phyloP scores from a whole-genome alignment of 2,797 vertebrate species.

The Acridotheres tristis region DNA sequence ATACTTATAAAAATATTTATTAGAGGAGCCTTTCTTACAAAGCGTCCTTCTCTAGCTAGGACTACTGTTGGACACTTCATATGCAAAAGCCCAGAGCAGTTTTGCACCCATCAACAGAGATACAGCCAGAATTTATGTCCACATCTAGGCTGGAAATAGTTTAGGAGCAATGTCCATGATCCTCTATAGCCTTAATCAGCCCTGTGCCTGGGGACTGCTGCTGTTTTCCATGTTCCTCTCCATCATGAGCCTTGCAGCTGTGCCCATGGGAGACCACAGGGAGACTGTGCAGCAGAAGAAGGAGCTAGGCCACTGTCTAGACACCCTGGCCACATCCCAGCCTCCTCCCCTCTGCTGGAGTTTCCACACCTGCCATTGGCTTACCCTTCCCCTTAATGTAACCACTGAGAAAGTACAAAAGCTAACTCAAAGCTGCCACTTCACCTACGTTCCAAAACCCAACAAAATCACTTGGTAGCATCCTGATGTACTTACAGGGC shows the following conservation, averaged over 20 bases:
- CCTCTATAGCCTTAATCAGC: background rate
- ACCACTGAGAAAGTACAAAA: background rate
- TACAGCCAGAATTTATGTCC: background rate
- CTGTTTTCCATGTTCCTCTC: background rate
- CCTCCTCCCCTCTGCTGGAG: background rate
- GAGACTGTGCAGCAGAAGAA: background rate
- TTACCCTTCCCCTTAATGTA: background rate
- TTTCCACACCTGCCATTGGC: background rate
- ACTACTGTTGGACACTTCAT: background rate
- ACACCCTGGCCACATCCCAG: background rate
- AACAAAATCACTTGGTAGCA: background rate
- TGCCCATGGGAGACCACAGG: accelerated
- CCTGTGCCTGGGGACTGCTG: background rate
- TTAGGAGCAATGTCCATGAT: background rate
- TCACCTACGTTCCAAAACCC: accelerated
- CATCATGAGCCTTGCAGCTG: accelerated
- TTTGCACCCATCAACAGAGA: background rate
- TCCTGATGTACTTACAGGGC: slow-evolving; percentile 61
- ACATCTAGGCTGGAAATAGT: background rate
- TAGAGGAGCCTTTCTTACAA: background rate
- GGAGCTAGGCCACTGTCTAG: background rate
- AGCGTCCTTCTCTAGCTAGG: background rate
- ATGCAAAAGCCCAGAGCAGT: background rate
- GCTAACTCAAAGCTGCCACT: background rate
- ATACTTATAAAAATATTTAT: background rate